Evolutionary conservation across 2,113 vertebrate species (phyloP).

Genomic region (Nesogale talazaci): DNA sequence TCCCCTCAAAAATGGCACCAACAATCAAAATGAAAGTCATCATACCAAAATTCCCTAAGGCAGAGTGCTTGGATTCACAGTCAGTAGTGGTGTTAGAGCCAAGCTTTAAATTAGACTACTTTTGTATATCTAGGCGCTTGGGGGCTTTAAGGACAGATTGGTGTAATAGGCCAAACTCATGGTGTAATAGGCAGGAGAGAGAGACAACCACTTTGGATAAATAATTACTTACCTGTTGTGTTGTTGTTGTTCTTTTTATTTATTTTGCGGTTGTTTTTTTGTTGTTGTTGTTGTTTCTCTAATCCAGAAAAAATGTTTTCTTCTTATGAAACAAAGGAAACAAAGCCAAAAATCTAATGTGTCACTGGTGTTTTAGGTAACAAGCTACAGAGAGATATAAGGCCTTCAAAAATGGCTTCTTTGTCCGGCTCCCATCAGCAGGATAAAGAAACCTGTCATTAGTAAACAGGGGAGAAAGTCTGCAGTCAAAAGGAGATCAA

Average conservation of each 20-base stretch:
- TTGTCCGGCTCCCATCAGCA: not conserved
- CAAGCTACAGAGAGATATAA: not conserved
- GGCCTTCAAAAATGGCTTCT: not conserved
- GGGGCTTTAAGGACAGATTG: conserved; percentile 21
- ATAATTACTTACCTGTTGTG: not conserved
- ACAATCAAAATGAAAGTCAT: conserved; percentile 59
- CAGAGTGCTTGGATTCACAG: conserved; percentile 50
- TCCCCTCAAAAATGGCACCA: not conserved
- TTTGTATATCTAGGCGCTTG: not conserved
- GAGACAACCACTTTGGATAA: not conserved
- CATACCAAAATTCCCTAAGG: conserved; percentile 48
- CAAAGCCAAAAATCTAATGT: not conserved
- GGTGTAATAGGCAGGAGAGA: not conserved
- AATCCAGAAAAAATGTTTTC: conserved; percentile 16
- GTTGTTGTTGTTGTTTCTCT: not conserved
- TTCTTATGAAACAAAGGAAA: not conserved
- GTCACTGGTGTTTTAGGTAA: not conserved
- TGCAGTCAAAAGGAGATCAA: not conserved
- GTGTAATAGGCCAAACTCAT: not conserved
- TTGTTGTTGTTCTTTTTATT: not conserved
- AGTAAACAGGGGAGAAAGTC: not conserved
- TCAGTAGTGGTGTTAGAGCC: not conserved
- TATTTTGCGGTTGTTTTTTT: too few species aligned
- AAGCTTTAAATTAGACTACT: not conserved
- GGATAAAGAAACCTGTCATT: not conserved